These are phyloP conservation scores for Brachyhypopomus gauderio DNA, from an alignment of 2,113 vertebrate genomes.

Conservation along the genomic window DNA sequence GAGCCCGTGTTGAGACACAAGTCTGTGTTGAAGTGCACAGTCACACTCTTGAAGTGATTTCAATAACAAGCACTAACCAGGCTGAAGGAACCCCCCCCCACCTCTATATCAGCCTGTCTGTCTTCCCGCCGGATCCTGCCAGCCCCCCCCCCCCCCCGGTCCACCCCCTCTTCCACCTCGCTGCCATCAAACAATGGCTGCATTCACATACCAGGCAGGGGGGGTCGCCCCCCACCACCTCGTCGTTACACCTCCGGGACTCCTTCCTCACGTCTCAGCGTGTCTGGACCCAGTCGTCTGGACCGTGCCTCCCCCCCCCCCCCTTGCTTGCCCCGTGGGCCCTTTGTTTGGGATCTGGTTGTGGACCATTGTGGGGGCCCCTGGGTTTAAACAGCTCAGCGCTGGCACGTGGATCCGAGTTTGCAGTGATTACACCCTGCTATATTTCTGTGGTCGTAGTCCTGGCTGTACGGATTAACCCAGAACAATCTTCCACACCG, in stretches of 20 bases:
- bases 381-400: background rate
- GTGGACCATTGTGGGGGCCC: background rate
- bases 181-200: conserved; percentile 72
- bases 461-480: background rate
- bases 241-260: conserved; percentile 5
- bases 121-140: background rate
- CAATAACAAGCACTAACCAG: background rate
- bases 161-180: conserved; percentile 66
- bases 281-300: conserved; percentile 17
- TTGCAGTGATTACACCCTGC: background rate
- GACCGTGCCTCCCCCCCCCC: too few relatives aligned
- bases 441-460: background rate
- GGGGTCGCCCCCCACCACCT: background rate
- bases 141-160: conserved; percentile 51
- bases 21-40: background rate
- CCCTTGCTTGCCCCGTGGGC: too few relatives aligned
- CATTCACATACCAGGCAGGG: conserved; percentile 61
- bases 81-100: background rate
- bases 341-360: too few relatives aligned
- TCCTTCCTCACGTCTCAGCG: background rate
- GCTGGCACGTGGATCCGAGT: too few relatives aligned
- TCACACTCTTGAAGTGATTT: conserved; percentile 7
- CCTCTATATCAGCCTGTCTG: background rate
- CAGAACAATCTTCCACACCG: conserved; percentile 13
- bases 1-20: background rate